Base-by-base conservation (phyloP, 2,888 invertebrate genomes). In the Agonopterix alstromeriana region DNA sequence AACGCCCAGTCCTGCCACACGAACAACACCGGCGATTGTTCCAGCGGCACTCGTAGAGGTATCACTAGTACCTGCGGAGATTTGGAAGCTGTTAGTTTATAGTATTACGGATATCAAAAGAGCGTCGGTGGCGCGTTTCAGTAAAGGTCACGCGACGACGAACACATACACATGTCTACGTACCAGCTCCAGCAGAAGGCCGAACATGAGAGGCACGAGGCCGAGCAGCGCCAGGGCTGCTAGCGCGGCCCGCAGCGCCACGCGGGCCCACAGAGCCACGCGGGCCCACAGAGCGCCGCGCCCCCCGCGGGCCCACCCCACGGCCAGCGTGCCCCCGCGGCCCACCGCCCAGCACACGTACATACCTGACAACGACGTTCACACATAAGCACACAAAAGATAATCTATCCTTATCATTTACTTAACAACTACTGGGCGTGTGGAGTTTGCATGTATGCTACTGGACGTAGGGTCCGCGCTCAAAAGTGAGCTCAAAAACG, bases 1-100 rank as follows among this genome's bases (percentile, higher is more conserved):
- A 99, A 89, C 0, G 98, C 98, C 99, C 99, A 99, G 84, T 99
- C 98, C 63, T 98, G 96, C 95, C 95, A 96, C 46, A 96, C 91
- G 73, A 96, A 96, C 49, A 95, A 87, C 36, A 96, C 94, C 0
- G 96, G 98, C 7, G 97, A 97, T 80, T 98, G 97, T 58, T 96
- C 94, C 3, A 97, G 87, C 0, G 98, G 97, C 17, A 99, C 98
- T 8, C 98, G 90, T 14, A 99, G 86, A 0, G 99, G 99, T 10
- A 98, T 95, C 11, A 99, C 95, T 12, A 97, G 78, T 0, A 96
- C 88, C 88, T 87, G 67, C 0, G 42, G 49, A 2, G 5, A 27
- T 27, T 27, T 7, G 5, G 27, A 27, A 7, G 5, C 2, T 17
- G 27, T 27, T 1, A 27, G 27, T 27, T 27, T 27, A 5, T 27